Conservation (phyloP, 2,113 vertebrate species). For the Poecile atricapillus region DNA sequence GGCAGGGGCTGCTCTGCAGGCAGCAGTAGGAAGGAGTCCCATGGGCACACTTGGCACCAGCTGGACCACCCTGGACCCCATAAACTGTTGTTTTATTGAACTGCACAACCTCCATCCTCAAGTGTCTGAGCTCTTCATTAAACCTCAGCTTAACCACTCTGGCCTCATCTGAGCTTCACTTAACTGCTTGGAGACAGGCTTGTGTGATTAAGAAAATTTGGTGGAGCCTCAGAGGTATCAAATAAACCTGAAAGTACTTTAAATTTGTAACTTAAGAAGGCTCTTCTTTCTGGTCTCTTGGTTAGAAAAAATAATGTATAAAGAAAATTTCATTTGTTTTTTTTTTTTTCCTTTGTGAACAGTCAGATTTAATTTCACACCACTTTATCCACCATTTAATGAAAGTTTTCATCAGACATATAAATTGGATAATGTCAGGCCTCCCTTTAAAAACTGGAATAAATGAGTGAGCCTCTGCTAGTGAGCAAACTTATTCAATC, state of each 20-base stretch:
- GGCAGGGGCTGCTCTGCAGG: not conserved
- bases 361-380: not conserved
- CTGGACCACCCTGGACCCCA: not conserved
- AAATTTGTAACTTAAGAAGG: not conserved
- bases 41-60: not conserved
- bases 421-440: not conserved
- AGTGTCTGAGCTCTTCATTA: not conserved
- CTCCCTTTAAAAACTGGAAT: not conserved
- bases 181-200: not conserved
- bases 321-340: not conserved
- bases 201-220: not conserved
- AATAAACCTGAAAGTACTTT: not conserved
- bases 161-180: not conserved
- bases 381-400: not conserved
- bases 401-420: constrained; percentile 3
- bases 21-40: not conserved
- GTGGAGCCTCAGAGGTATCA: not conserved
- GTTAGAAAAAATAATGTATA: not conserved
- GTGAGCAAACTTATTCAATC: constrained; percentile 8
- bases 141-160: not conserved
- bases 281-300: not conserved
- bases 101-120: not conserved
- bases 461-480: not conserved
- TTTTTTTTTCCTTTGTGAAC: not conserved
- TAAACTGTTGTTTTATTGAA: not conserved